Evolutionary conservation across 1,140 invertebrate species (phyloP), one percentile per base, ranked within the genome.

Genomic region (Piezodorus guildinii): DNA sequence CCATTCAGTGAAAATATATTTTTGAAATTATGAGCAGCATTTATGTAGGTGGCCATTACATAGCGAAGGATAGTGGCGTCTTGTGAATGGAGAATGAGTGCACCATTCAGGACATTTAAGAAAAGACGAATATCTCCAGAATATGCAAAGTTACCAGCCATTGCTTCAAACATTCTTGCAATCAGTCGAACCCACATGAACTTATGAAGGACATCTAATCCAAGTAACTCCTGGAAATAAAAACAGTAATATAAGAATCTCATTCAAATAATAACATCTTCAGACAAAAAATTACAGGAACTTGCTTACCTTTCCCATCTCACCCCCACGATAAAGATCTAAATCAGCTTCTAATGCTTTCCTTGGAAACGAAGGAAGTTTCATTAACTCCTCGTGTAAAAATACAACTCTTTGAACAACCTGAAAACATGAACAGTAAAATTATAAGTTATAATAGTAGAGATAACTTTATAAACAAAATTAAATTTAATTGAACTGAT

Each of bases 1-100:
- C 95, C 96, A 75, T 98, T 97, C 6, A 91, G 94, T 8, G 95
- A 95, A 75, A 99, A 99, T 60, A 99, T 94, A 72, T 98, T 97
- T 75, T 97, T 98, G 73, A 99, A 99, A 78, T 98, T 95, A 68
- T 94, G 93, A 3, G 93, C 92, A 3, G 94, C 94, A 75, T 97
- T 98, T 62, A 99, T 93, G 70, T 96, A 97, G 0, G 94, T 96
- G 0, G 96, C 93, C 74, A 96, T 88, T 30, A 96, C 96, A 72
- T 94, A 92, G 73, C 97, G 79, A 27, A 99, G 80, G 70, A 99
- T 94, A 63, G 93, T 87, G 0, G 92, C 88, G 75, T 99, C 95
- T 77, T 98, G 94, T 71, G 93, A 94, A 74, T 98, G 94, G 30
- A 99, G 77, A 63, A 98, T 89, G n/a, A 99, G 78, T 3, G 94